phyloP scores from a whole-genome alignment of 1,140 invertebrate genomes.

The Cydia fagiglandana region DNA sequence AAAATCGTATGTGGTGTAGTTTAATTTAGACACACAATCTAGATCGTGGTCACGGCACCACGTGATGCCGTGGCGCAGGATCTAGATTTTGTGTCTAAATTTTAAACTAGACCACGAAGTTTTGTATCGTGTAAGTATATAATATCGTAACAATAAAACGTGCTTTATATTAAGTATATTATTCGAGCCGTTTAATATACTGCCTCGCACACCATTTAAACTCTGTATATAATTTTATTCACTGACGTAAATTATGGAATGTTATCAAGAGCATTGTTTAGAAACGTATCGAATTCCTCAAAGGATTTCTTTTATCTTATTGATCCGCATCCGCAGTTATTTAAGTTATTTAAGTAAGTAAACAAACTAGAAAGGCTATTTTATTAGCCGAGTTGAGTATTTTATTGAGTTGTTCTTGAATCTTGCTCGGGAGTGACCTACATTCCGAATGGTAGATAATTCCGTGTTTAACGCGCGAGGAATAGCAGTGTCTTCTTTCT shows the following conservation, averaged over 20 bases:
- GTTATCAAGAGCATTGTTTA: background rate
- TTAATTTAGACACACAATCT: no score
- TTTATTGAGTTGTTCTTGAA: constrained; percentile 19
- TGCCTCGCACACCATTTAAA: no score
- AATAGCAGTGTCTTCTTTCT: constrained; percentile 17
- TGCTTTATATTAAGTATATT: no score
- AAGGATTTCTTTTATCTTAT: background rate
- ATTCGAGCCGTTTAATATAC: no score
- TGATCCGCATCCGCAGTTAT: constrained; percentile 1
- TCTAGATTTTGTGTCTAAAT: no score
- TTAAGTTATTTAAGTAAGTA: background rate
- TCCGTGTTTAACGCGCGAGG: constrained; percentile 3
- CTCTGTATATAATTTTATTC: no score
- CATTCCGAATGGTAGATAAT: constrained; percentile 11
- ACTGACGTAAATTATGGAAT: background rate
- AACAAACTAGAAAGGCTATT: constrained; percentile 10
- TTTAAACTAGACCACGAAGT: no score
- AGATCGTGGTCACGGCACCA: no score
- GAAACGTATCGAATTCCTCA: background rate
- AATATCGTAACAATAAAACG: no score
- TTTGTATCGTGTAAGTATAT: no score
- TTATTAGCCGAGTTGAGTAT: background rate
- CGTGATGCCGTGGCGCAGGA: no score
- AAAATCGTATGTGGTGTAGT: no score
- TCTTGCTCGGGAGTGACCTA: constrained; percentile 16